phyloP scores from a whole-genome alignment of 2,888 invertebrate species.

The Lottia gigantea region DNA sequence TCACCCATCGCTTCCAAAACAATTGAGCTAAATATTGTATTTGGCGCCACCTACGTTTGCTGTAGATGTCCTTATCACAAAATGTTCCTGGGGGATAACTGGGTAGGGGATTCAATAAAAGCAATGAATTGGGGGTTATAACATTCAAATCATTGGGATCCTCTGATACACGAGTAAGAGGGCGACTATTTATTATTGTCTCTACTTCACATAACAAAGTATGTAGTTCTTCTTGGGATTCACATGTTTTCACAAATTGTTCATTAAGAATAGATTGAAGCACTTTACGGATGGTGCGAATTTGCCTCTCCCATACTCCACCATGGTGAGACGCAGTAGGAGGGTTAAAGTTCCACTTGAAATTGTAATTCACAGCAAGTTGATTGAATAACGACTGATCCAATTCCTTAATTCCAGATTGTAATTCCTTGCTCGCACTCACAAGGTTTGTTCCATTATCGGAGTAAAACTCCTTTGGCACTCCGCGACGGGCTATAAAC shows the following conservation, averaged over 20 bases:
- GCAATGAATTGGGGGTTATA: constrained; percentile 30
- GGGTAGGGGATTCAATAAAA: constrained; percentile 13
- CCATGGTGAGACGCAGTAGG: constrained; percentile 15
- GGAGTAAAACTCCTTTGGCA: constrained; percentile 6
- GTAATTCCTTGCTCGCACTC: constrained; percentile 10
- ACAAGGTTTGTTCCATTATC: constrained; percentile 14
- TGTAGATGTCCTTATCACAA: constrained; percentile 14
- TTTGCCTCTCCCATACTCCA: constrained; percentile 15
- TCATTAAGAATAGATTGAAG: background rate
- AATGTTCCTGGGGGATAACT: constrained; percentile 16
- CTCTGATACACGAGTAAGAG: constrained; percentile 28
- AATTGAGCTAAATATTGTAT: constrained; percentile 12
- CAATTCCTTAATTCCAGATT: constrained; percentile 1
- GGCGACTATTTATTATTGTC: constrained; percentile 31
- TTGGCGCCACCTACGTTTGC: constrained; percentile 19
- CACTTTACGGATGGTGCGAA: background rate
- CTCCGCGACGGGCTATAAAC: constrained; percentile 1
- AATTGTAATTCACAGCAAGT: background rate
- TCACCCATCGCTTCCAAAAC: constrained; percentile 22
- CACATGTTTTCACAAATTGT: background rate
- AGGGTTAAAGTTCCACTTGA: constrained; percentile 12
- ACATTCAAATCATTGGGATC: constrained; percentile 24
- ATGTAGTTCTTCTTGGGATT: constrained; percentile 25
- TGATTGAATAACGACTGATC: background rate
- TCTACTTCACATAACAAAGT: constrained; percentile 35